phyloP scores from a whole-genome alignment of 1,140 invertebrate species.

The Asobara japonica region DNA sequence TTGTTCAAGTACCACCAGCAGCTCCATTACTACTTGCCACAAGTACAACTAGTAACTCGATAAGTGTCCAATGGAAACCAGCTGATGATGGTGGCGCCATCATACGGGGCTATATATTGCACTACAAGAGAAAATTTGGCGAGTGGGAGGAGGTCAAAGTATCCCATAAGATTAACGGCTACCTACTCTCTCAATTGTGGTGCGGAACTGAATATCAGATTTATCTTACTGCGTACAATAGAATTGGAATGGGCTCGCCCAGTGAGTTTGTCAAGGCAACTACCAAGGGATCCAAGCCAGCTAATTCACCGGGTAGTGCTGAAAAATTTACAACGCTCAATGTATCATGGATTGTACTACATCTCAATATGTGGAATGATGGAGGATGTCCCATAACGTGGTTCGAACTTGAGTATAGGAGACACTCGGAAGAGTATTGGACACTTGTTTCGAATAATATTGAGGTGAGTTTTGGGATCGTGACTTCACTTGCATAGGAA shows the following conservation, averaged over 20 bases:
- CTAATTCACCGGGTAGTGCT: constrained; percentile 71
- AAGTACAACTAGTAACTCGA: constrained; percentile 68
- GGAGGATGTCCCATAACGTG: constrained; percentile 89
- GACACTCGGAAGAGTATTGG: constrained; percentile 68
- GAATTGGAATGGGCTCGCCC: constrained; percentile 86
- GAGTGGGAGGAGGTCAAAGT: constrained; percentile 89
- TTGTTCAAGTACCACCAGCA: constrained; percentile 72
- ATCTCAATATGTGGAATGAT: constrained; percentile 88
- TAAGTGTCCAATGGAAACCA: constrained; percentile 69
- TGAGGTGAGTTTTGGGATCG: constrained; percentile 62
- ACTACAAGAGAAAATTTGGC: constrained; percentile 87
- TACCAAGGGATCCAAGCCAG: constrained; percentile 86
- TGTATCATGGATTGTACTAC: constrained; percentile 87
- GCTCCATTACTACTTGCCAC: constrained; percentile 68
- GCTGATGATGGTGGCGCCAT: constrained; percentile 67
- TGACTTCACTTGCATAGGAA: too few relatives aligned
- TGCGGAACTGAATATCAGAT: constrained; percentile 89
- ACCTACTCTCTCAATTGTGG: constrained; percentile 82
- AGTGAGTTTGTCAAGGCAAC: constrained; percentile 86
- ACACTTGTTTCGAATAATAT: constrained; percentile 71
- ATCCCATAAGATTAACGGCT: constrained; percentile 79
- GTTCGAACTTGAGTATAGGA: constrained; percentile 84
- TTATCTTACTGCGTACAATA: constrained; percentile 89
- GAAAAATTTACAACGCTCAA: constrained; percentile 85
- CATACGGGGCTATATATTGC: constrained; percentile 80